Base-by-base conservation (phyloP, 2,113 vertebrate species). In the Gasterosteus nipponicus region DNA sequence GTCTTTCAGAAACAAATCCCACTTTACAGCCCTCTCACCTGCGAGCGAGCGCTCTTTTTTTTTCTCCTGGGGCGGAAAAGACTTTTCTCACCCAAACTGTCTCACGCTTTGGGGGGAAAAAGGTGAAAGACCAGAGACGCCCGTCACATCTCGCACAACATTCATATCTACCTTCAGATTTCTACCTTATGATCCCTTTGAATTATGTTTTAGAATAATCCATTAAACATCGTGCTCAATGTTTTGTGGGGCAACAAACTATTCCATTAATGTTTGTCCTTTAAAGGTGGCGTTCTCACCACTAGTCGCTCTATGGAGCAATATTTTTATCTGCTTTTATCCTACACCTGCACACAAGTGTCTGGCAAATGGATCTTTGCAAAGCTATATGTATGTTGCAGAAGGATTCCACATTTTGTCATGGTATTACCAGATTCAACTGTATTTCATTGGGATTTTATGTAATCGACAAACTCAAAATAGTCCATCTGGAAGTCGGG, bases 41-140 rank as follows among this genome's bases (percentile, higher is more conserved):
- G 5, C 26, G 5, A 26, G 22, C 22, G 22, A 26, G 22, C 22
- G 22, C 22, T 46, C 26, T 2, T 38, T 49, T 2, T 38, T 49
- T 26, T 46, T 56, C 35, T 42, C 65, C 18, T 35, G 75, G 65
- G 74, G 66, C 39, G 19, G 44, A 60, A 35, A 42, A 46, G 10
- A 44, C 26, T 29, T 54, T 16, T 18, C 69, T 53, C 22, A 44
- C 29, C 58, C 3, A 1, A 4, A 39, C 61, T 33, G 35, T 26
- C 22, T 26, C 22, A 26, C 22, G 22, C 22, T 26, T 26, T 26
- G 22, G 22, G 22, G 33, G 33, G 33, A 33, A 26, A 26, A 26
- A 26, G 2, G 33, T 2, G 5, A 33, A 46, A 81, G 42, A 66
- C 35, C 51, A 64, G 22, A 10, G 49, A 46, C 59, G 19, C 56